Evolutionary conservation across 1,140 invertebrate genomes (phyloP), one percentile per base, ranked within the genome.

Genomic region (Zaprionus lachaisei): DNA sequence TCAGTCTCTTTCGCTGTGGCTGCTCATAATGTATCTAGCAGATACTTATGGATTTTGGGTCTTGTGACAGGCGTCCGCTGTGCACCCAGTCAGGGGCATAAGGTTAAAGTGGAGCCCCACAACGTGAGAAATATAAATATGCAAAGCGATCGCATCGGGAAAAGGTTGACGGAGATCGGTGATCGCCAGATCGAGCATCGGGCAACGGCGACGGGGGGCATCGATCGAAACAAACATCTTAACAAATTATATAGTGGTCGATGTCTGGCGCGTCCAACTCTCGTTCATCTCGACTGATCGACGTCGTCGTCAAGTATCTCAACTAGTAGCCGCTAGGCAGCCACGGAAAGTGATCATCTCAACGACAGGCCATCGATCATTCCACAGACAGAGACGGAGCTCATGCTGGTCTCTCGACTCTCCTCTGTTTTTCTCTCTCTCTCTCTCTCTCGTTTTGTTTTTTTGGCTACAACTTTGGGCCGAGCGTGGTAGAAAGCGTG

Each of bases 291-390:
- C 55, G n/a, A 41, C 38, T 41, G 38, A 41, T 57, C 44, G 41
- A 49, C 26, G 44, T 56, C 51, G 51, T 65, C 81, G 81, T 82
- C 90, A 90, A 90, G 85, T 90, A 90, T 90, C 85, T 90, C 85
- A 90, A 90, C 85, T 90, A 90, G 85, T 90, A 90, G 85, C 86
- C 86, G 85, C 85, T 90, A 90, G 86, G 87, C 86, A 91, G 86
- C 87, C 84, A 86, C 77, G 67, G 63, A 80, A 90, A 90, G 90
- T 83, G 79, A 83, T 91, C 90, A 92, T 85, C 83, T 91, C 90
- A 81, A 77, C 85, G 80, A 90, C 80, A 83, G 80, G 80, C 80
- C 89, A 91, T 91, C 90, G 90, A 91, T 91, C 90, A 91, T 92
- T 78, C 81, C 66, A 70, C 70, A 68, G 55, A 20, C 66, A 37